Conservation (phyloP, 2,113 vertebrate species). For the Euleptes europaea region DNA sequence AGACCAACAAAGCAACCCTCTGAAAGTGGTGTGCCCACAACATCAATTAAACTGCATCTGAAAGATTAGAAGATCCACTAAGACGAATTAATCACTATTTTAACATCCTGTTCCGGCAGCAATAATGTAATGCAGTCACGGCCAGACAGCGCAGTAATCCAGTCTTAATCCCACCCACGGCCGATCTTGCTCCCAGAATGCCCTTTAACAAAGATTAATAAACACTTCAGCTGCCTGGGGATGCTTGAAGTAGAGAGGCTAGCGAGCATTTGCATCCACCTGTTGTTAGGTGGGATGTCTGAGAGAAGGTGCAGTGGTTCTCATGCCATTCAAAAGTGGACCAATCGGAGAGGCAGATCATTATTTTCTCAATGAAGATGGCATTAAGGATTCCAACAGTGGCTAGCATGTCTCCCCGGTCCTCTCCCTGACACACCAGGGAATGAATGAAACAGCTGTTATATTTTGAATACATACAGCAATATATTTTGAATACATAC, state of each 20-base stretch:
- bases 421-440: constrained; percentile 62
- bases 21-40: constrained; percentile 4
- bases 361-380: background rate
- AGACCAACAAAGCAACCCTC: too few relatives aligned
- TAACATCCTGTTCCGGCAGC: constrained; percentile 37
- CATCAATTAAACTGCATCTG: constrained; percentile 57
- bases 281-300: background rate
- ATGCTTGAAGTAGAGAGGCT: background rate
- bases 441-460: constrained; percentile 70
- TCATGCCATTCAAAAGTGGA: background rate
- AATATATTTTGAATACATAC: constrained; percentile 54
- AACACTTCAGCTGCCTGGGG: constrained; percentile 56
- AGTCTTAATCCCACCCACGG: constrained; percentile 56
- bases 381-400: constrained; percentile 64
- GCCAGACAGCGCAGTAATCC: constrained; percentile 60
- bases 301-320: too few relatives aligned
- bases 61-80: constrained; percentile 56
- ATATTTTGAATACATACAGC: constrained; percentile 68
- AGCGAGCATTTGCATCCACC: constrained; percentile 25
- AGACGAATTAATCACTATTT: constrained; percentile 35
- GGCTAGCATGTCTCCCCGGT: constrained; percentile 42
- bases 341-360: background rate
- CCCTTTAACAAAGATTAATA: constrained; percentile 69
- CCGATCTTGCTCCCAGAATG: constrained; percentile 61
- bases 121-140: constrained; percentile 62